Percentiles rank a stretch among this genome's conserved stretches.
These are phyloP conservation scores for Megalonaias nervosa DNA, from an alignment of 1,140 invertebrate genomes.

Conservation along the genomic window DNA sequence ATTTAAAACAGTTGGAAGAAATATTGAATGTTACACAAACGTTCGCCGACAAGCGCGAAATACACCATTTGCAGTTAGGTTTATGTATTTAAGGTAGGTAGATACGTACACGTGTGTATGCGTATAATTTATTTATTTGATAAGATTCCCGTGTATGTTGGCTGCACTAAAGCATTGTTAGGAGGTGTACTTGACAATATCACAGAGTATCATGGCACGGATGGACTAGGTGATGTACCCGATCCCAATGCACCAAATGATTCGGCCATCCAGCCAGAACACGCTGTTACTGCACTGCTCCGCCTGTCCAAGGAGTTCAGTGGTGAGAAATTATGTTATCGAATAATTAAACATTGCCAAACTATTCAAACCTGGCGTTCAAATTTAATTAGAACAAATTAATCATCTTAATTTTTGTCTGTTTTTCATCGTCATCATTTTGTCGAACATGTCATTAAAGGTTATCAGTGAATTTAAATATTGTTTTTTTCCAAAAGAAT, in stretches of 20 bases:
- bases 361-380: no score
- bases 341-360: no score
- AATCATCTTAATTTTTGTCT: no score
- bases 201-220: conserved; percentile 73
- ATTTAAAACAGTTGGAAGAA: no score
- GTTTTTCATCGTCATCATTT: no score
- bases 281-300: conserved; percentile 42
- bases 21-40: no score
- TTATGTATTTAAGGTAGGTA: neutral
- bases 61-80: no score
- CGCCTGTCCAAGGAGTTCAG: conserved; percentile 41
- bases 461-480: no score
- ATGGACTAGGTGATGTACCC: conserved; percentile 79
- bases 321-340: conserved; percentile 23
- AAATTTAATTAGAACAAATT: no score
- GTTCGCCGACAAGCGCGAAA: no score
- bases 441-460: no score
- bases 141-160: conserved; percentile 80
- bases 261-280: conserved; percentile 41
- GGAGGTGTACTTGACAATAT: conserved; percentile 49
- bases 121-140: neutral
- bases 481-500: no score
- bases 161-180: conserved; percentile 74
- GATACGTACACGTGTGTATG: neutral
- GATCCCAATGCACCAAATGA: conserved; percentile 53